Evolutionary conservation across 2,113 vertebrate genomes (phyloP), one percentile per base, ranked within the genome.

Genomic region (Chamaea fasciata): DNA sequence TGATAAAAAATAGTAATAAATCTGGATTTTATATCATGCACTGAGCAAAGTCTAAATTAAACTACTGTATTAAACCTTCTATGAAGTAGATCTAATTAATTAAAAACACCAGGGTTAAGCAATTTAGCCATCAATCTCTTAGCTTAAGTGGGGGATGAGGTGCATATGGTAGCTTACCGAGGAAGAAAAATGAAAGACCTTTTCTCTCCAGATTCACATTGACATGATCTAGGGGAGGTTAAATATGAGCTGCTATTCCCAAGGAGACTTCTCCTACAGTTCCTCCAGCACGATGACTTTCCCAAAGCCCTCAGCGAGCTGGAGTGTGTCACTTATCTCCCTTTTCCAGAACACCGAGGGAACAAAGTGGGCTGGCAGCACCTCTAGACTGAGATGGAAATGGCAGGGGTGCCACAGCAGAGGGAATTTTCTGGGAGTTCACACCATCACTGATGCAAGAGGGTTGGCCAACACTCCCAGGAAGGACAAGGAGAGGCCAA

Each of bases 71-170:
- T 97, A 98, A 97, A 97, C 91, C 89, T 96, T 90, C 96, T 92
- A 35, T 95, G 95, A 94, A 91, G 92, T 95, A 97, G 97, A 95
- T 83, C 87, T 97, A 97, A 98, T 98, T 98, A 98, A 98, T 98
- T 98, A 98, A 97, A 98, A 98, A 95, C 96, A 98, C 87, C 76
- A 94, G 96, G 93, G 95, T 96, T 97, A 96, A 98, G 97, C 96
- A 97, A 97, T 97, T 97, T 97, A 96, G 83, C 91, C 90, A 98
- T 98, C 96, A 96, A 96, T 98, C 97, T 98, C 90, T 73, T 95
- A 81, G 87, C 81, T 95, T 95, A 97, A 98, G 89, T 83, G 68
- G 96, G 90, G 95, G 92, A 97, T 95, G 92, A 89, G 93, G 96
- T 97, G 90, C 95, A 95, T 98, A 97, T 96, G 97, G 96, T 96